A percentile compares a stretch with the other conserved stretches of the same genome.
Evolutionary conservation across 2,113 vertebrate genomes (phyloP).

Genomic region (Orcinus orca): DNA sequence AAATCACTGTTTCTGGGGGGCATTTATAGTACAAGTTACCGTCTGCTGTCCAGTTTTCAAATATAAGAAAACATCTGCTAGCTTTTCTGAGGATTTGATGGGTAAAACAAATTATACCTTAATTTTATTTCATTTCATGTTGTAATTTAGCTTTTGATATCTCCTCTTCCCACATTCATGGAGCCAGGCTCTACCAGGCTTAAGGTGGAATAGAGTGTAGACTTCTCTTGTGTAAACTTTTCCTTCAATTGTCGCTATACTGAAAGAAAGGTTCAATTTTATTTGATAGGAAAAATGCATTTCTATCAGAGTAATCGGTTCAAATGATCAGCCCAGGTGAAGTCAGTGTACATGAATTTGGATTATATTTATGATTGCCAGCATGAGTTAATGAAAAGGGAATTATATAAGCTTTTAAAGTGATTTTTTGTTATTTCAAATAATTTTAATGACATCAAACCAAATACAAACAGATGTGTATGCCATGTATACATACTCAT

Average conservation of each 20-base stretch:
- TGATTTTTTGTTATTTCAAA: constrained; percentile 36
- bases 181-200: background rate
- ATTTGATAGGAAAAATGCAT: constrained; percentile 32
- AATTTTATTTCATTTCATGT: constrained; percentile 50
- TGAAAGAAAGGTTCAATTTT: constrained; percentile 19
- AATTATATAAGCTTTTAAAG: constrained; percentile 38
- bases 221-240: constrained; percentile 19
- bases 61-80: constrained; percentile 22
- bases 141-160: constrained; percentile 33
- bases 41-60: constrained; percentile 11
- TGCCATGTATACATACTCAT: background rate
- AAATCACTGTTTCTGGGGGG: constrained; percentile 4
- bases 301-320: background rate
- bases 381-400: background rate
- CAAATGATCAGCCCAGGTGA: background rate
- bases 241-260: background rate
- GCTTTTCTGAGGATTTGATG: constrained; percentile 26
- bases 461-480: background rate
- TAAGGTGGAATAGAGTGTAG: background rate
- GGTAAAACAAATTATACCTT: constrained; percentile 11
- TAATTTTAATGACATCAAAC: constrained; percentile 27
- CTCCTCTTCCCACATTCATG: background rate
- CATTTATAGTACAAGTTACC: background rate
- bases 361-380: constrained; percentile 31
- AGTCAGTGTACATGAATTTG: background rate